Evolutionary conservation across 2,888 invertebrate genomes (phyloP).

Genomic region (Drosophila pseudotakahashii): DNA sequence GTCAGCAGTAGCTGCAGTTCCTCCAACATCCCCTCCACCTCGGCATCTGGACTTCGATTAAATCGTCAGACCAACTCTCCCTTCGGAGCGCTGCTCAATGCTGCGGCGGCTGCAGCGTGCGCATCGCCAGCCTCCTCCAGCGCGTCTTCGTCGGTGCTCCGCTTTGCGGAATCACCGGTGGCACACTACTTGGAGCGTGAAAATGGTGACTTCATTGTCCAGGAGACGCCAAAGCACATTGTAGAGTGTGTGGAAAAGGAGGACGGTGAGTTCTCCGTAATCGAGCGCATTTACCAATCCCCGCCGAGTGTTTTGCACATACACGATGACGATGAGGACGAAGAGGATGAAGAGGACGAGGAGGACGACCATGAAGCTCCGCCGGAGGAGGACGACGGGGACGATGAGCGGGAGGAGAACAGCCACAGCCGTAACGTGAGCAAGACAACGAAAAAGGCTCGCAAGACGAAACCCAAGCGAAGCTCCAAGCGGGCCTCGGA

Average conservation of each 20-base stretch:
- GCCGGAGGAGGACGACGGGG: constrained; percentile 51
- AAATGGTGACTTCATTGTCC: constrained; percentile 84
- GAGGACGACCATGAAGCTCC: constrained; percentile 47
- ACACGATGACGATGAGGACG: constrained; percentile 81
- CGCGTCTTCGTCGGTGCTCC: constrained; percentile 81
- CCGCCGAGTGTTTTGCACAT: constrained; percentile 84
- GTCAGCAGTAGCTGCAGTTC: constrained; percentile 33
- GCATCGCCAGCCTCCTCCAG: constrained; percentile 73
- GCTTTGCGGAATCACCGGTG: constrained; percentile 83
- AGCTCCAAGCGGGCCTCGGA: constrained; percentile 47
- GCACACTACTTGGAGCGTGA: constrained; percentile 84
- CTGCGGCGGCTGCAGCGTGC: constrained; percentile 66
- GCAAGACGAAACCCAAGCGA: constrained; percentile 57
- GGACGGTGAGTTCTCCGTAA: constrained; percentile 84
- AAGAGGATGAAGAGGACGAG: constrained; percentile 76
- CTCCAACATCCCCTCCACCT: constrained; percentile 39
- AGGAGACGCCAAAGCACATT: constrained; percentile 83
- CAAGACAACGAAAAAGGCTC: constrained; percentile 56
- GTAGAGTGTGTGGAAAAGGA: constrained; percentile 84
- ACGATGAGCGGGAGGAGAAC: constrained; percentile 66
- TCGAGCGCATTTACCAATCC: constrained; percentile 84
- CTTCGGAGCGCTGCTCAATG: constrained; percentile 73
- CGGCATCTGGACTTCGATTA: constrained; percentile 17
- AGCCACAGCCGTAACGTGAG: constrained; percentile 45
- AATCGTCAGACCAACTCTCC: constrained; percentile 77